phyloP scores from a whole-genome alignment of 2,113 vertebrate species.

The Gobio gobio region DNA sequence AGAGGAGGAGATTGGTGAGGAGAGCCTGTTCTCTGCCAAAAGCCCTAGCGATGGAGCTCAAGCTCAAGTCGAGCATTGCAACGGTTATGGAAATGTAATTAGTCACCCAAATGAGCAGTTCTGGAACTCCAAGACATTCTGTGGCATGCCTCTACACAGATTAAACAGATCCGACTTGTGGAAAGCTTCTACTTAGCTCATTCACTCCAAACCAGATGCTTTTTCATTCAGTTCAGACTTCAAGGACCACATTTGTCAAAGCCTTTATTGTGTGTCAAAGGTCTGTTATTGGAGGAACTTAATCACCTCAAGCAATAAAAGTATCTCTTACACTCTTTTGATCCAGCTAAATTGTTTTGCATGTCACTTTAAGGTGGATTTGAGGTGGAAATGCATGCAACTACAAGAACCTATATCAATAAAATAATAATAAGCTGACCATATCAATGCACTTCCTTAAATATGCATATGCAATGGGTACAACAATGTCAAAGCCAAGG shows the following conservation, averaged over 20 bases:
- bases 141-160: conserved; percentile 19
- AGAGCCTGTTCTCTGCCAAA: conserved; percentile 21
- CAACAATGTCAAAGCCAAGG: not conserved
- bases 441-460: not conserved
- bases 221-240: conserved; percentile 33
- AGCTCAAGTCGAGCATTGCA: not conserved
- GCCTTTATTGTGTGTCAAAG: conserved; percentile 32
- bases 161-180: conserved; percentile 6
- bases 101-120: conserved; percentile 33
- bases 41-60: not conserved
- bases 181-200: conserved; percentile 23
- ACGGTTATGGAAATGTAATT: conserved; percentile 42
- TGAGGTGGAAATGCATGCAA: not conserved
- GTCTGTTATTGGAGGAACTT: conserved; percentile 29
- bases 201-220: conserved; percentile 30
- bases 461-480: not conserved
- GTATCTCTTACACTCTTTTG: not conserved
- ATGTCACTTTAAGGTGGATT: not conserved
- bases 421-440: not conserved
- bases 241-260: conserved; percentile 32
- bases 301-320: conserved; percentile 23
- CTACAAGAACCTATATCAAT: not conserved
- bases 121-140: conserved; percentile 1
- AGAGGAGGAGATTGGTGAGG: conserved; percentile 12
- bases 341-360: not conserved